These are phyloP conservation scores for Clangula hyemalis DNA, from an alignment of 2,797 vertebrate genomes.

Conservation along the genomic window DNA sequence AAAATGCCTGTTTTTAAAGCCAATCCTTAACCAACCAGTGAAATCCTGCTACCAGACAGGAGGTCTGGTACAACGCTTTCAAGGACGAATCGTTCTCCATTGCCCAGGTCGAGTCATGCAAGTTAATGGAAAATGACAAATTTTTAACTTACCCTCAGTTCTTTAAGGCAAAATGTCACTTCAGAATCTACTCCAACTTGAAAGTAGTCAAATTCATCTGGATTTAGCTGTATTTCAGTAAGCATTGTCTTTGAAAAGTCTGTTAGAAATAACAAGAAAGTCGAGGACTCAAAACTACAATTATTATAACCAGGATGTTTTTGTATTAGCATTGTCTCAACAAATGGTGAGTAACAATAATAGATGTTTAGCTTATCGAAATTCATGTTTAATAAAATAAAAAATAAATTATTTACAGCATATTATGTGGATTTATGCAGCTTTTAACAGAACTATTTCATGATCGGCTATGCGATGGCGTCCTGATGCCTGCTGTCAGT, in stretches of 20 bases:
- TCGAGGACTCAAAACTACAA: background rate
- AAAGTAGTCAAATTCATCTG: constrained; percentile 92
- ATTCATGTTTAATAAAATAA: background rate
- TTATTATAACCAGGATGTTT: background rate
- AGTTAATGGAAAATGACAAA: background rate
- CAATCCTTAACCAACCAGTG: background rate
- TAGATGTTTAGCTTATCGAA: background rate
- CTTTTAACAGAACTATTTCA: background rate
- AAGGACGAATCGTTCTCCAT: background rate
- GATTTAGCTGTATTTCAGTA: constrained; percentile 88
- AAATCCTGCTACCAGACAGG: background rate
- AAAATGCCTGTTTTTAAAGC: background rate
- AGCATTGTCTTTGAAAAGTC: constrained; percentile 82
- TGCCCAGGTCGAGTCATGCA: background rate
- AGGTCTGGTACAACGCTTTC: background rate
- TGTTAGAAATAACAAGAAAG: constrained; percentile 68
- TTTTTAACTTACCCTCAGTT: constrained; percentile 87
- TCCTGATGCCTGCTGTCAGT: background rate
- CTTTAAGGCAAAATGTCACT: constrained; percentile 95
- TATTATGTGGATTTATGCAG: background rate
- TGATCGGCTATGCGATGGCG: background rate
- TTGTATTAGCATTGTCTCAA: background rate
- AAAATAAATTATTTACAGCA: background rate
- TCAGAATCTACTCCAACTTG: constrained; percentile 87
- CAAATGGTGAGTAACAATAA: background rate